These are phyloP conservation scores for Dipodomys merriami DNA, from an alignment of 2,113 vertebrate genomes.

Conservation along the genomic window DNA sequence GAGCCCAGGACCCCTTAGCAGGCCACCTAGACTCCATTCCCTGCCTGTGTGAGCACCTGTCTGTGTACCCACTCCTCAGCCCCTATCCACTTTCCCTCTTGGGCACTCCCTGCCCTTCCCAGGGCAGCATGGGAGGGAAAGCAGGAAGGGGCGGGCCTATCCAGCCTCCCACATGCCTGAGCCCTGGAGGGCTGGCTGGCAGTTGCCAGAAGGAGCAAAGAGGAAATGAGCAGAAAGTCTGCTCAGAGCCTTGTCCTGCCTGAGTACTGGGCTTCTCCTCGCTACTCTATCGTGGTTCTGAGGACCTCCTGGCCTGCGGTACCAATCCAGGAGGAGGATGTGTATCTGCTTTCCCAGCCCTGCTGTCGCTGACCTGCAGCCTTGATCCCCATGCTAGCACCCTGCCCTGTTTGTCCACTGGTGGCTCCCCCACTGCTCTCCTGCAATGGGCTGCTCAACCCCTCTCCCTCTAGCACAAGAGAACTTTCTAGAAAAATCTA, in stretches of 20 bases:
- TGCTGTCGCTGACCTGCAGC: not conserved
- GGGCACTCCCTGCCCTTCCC: conserved; percentile 1
- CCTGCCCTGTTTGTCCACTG: not conserved
- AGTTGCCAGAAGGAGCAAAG: not conserved
- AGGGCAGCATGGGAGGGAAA: not conserved
- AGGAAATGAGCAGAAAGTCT: not conserved
- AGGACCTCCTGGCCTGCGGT: not conserved
- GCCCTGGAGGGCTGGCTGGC: not conserved
- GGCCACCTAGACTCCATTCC: not conserved
- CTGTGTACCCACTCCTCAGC: conserved; percentile 15
- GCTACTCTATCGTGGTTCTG: accelerated
- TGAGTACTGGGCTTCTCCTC: not conserved
- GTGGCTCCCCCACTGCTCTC: not conserved
- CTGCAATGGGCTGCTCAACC: not conserved
- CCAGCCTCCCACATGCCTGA: not conserved
- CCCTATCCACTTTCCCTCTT: not conserved
- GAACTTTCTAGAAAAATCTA: conserved; percentile 92
- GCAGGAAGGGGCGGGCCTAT: not conserved
- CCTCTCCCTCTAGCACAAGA: conserved; percentile 70
- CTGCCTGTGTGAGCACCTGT: conserved; percentile 68
- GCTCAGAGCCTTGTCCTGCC: not conserved
- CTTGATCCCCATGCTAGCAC: not conserved
- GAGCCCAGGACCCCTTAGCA: not conserved
- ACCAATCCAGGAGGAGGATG: not conserved
- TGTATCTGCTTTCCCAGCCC: conserved; percentile 47